Evolutionary conservation across 2,797 vertebrate genomes (phyloP), one percentile per base, ranked within the genome.

Genomic region (Glossophaga mutica): DNA sequence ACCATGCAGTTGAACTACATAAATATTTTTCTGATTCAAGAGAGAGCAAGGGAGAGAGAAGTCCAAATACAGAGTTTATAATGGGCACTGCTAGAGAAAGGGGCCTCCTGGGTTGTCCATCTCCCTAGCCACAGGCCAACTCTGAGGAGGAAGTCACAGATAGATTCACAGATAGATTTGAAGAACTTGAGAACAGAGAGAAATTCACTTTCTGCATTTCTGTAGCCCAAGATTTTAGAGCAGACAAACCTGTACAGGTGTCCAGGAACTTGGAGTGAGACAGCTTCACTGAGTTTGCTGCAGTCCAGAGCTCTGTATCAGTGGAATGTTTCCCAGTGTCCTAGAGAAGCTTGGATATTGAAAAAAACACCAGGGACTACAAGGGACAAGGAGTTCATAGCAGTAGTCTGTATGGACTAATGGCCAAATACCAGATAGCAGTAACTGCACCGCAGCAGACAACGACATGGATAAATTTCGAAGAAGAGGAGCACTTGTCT

Each of bases 281-380:
- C 18, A 46, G 18, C 18, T 16, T 68, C 29, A 3, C 0, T 0
- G 24, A 44, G n/a, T n/a, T 77, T 68, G 18, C 26, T n/a, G 18
- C 34, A 73, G 21, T 3, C 29, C 48, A 46, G 50, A 62, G 42
- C 21, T 65, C 15, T 3, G 0, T 14, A 46, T 48, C 19, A 22
- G 29, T 16, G 29, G 42, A 70, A 22, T 11, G 42, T 55, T 92
- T 83, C 50, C 62, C 4, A 8, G 57, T 34, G 62, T 19, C 34
- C 59, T 83, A 85, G 82, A 93, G 70, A 55, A 55, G 9, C n/a
- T 94, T 59, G 85, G 37, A 65, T 1, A 39, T 16, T 37, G 32
- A 50, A 5, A 39, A 42, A 87, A 52, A 87, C 12, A 44, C 34
- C 32, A 32, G 19, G 21, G 5, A 50, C 37, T 65, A 39, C 16